These are phyloP conservation scores for Octopus bimaculoides DNA, from an alignment of 1,140 invertebrate species.

Conservation along the genomic window DNA sequence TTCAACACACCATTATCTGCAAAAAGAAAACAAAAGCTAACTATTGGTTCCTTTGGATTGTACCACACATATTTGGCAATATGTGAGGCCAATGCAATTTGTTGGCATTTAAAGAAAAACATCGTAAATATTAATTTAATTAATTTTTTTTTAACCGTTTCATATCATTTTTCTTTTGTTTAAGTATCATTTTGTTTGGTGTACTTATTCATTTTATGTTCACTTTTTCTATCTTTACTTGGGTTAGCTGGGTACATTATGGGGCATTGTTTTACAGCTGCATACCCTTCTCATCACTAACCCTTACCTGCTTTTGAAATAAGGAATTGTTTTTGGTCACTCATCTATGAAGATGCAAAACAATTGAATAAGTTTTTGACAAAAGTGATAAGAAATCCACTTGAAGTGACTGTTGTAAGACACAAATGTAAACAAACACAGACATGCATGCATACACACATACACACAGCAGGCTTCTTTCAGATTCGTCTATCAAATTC, in stretches of 20 bases:
- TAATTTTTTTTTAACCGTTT: neutral
- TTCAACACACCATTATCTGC: neutral
- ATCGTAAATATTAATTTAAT: neutral
- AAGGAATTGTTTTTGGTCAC: too few species aligned
- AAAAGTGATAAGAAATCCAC: too few species aligned
- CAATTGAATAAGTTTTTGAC: too few species aligned
- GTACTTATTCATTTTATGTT: neutral
- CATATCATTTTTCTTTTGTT: neutral
- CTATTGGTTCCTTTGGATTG: neutral
- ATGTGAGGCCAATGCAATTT: slow-evolving; percentile 2
- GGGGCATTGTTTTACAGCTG: neutral
- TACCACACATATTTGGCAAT: slow-evolving; percentile 4
- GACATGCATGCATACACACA: too few species aligned
- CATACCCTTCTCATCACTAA: too few species aligned
- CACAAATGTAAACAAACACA: too few species aligned
- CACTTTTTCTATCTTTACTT: neutral
- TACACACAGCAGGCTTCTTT: too few species aligned
- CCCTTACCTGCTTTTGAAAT: too few species aligned
- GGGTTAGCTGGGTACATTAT: neutral
- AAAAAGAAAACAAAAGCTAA: neutral
- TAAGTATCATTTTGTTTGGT: neutral
- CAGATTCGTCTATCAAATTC: too few species aligned
- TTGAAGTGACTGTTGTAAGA: too few species aligned
- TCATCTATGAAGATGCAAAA: too few species aligned
- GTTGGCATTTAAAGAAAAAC: slow-evolving; percentile 1